Conservation (phyloP, 2,888 invertebrate species). For the Hypsopygia costalis region DNA sequence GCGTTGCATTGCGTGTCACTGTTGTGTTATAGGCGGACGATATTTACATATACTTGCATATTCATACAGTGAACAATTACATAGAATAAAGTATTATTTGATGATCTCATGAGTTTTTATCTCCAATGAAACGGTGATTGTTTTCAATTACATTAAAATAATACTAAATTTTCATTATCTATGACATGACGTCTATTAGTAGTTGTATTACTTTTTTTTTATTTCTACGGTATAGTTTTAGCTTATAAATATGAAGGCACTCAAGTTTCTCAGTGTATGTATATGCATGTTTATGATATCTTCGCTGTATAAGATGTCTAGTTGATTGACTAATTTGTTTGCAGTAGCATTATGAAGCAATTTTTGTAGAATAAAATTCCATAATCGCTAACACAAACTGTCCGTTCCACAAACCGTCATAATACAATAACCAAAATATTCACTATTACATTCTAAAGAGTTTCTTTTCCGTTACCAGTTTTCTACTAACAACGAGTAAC, state of each 20-base stretch:
- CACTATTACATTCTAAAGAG: conserved; percentile 7
- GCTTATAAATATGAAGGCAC: conserved; percentile 5
- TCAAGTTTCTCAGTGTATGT: conserved; percentile 14
- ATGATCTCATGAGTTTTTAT: conserved; percentile 2
- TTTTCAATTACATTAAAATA: conserved; percentile 24
- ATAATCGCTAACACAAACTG: conserved; percentile 23
- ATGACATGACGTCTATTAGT: too few relatives aligned
- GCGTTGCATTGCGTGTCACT: conserved; percentile 52
- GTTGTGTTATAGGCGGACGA: conserved; percentile 42
- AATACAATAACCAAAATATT: conserved; percentile 12
- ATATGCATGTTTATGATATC: conserved; percentile 50
- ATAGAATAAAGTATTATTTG: background rate
- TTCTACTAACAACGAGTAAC: conserved; percentile 42
- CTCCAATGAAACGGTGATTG: conserved; percentile 23
- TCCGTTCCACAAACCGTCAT: conserved; percentile 14
- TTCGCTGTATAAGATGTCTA: conserved; percentile 30
- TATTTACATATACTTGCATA: conserved; percentile 48
- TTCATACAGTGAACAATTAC: background rate
- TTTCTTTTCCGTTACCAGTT: background rate
- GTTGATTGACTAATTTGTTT: conserved; percentile 49
- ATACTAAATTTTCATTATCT: conserved; percentile 1
- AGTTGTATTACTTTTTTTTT: conserved; percentile 4
- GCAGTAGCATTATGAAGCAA: conserved; percentile 46
- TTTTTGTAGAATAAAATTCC: conserved; percentile 30
- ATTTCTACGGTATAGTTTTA: background rate